These are phyloP conservation scores for Pollenia amentaria DNA, from an alignment of 2,888 invertebrate genomes.

Conservation along the genomic window DNA sequence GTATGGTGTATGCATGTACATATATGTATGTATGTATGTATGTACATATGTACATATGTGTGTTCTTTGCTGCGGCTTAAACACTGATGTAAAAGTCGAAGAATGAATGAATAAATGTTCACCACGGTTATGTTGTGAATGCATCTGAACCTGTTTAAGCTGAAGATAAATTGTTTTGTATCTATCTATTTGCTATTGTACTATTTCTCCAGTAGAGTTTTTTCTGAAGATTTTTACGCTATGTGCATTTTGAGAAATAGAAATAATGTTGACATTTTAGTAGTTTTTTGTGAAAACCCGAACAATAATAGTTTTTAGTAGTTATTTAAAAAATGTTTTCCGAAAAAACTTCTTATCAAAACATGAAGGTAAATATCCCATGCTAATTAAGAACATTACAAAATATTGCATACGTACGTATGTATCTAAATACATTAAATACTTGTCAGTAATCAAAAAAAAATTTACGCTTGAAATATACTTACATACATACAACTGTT, in stretches of 20 bases:
- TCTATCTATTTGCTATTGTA: neutral
- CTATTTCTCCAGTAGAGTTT: conserved; percentile 47
- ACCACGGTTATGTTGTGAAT: conserved; percentile 64
- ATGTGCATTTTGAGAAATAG: conserved; percentile 56
- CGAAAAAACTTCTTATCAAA: conserved; percentile 69
- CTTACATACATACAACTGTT: neutral
- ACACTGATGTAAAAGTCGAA: neutral
- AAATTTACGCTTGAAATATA: conserved; percentile 48
- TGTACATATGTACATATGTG: conserved; percentile 11
- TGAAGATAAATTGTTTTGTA: neutral
- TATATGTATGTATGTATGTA: neutral
- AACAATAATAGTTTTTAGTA: neutral
- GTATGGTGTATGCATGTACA: too few species aligned
- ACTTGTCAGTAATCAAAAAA: conserved; percentile 6
- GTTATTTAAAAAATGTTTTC: conserved; percentile 55
- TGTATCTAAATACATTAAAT: neutral
- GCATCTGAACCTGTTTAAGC: conserved; percentile 55
- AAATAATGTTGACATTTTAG: conserved; percentile 46
- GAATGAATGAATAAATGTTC: neutral
- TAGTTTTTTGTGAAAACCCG: conserved; percentile 9
- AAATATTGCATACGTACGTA: neutral
- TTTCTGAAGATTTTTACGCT: conserved; percentile 39
- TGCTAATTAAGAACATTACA: neutral
- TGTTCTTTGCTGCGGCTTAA: neutral
- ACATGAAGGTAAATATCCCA: conserved; percentile 68